phyloP scores from a whole-genome alignment of 2,888 invertebrate species.

The Rotaria magnacalcarata region DNA sequence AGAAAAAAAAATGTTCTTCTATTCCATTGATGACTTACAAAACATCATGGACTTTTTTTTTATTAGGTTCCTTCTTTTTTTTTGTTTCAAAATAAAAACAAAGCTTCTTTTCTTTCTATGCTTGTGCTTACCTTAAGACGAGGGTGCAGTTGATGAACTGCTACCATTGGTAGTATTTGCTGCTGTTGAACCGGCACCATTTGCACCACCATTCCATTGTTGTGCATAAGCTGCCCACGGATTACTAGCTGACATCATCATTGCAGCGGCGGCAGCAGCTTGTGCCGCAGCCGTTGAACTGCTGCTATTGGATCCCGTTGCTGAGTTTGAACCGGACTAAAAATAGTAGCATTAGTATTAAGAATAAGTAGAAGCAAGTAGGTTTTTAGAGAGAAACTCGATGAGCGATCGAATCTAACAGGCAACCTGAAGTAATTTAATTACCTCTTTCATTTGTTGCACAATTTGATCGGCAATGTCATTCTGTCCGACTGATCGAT shows the following conservation, averaged over 20 bases:
- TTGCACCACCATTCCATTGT: conserved; percentile 25
- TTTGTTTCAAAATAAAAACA: not conserved
- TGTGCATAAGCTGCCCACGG: conserved; percentile 38
- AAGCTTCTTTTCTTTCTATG: not conserved
- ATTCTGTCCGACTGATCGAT: conserved; percentile 41
- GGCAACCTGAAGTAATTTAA: too few relatives aligned
- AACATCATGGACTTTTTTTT: not conserved
- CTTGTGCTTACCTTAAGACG: not conserved
- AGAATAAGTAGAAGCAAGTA: too few relatives aligned
- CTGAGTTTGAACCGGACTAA: not conserved
- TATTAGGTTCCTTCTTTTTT: too few relatives aligned
- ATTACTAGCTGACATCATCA: not conserved
- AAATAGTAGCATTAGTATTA: not conserved
- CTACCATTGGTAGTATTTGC: not conserved
- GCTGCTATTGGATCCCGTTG: not conserved
- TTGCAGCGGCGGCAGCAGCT: not conserved
- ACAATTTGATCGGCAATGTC: conserved; percentile 44
- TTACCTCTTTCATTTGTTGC: conserved; percentile 38
- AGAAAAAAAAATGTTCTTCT: not conserved
- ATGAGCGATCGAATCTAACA: too few relatives aligned
- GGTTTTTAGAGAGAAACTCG: too few relatives aligned
- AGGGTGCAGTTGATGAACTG: not conserved
- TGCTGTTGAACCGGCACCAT: not conserved
- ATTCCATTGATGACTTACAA: not conserved
- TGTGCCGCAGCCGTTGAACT: not conserved